Evolutionary conservation across 2,888 invertebrate species (phyloP).

Genomic region (Pimpla rufipes): DNA sequence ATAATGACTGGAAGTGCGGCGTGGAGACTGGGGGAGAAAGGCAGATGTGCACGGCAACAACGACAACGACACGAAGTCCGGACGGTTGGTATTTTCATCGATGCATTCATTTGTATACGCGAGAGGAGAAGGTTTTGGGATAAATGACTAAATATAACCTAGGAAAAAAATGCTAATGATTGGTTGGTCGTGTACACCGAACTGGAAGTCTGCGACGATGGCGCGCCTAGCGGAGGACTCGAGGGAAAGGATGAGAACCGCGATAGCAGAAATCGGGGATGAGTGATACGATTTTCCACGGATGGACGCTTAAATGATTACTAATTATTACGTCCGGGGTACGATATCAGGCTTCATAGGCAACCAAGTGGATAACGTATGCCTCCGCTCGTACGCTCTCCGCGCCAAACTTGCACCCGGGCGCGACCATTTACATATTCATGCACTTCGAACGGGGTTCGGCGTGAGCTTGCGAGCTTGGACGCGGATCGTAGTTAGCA

Average conservation of each 20-base stretch:
- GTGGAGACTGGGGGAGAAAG: neutral
- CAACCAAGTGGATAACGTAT: constrained; percentile 70
- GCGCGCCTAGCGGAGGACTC: too few relatives aligned
- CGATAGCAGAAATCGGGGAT: constrained; percentile 50
- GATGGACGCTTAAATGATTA: constrained; percentile 70
- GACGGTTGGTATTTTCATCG: constrained; percentile 23
- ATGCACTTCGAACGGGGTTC: constrained; percentile 50
- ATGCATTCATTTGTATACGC: neutral
- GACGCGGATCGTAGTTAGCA: constrained; percentile 33
- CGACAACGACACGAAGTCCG: neutral
- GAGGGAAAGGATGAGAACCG: constrained; percentile 34
- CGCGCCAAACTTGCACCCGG: constrained; percentile 40
- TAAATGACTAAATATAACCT: neutral
- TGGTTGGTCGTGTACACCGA: neutral
- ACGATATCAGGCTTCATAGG: constrained; percentile 65
- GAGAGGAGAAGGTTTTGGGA: neutral
- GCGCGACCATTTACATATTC: constrained; percentile 68
- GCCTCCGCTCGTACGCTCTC: constrained; percentile 52
- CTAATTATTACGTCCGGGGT: constrained; percentile 67
- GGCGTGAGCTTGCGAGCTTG: constrained; percentile 23
- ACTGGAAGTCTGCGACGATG: too few relatives aligned
- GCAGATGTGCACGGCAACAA: constrained; percentile 12
- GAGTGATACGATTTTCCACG: constrained; percentile 66
- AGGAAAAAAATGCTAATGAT: neutral
- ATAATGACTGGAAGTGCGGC: neutral